These are phyloP conservation scores for Ectropis grisescens DNA, from an alignment of 1,140 invertebrate species.

Conservation along the genomic window DNA sequence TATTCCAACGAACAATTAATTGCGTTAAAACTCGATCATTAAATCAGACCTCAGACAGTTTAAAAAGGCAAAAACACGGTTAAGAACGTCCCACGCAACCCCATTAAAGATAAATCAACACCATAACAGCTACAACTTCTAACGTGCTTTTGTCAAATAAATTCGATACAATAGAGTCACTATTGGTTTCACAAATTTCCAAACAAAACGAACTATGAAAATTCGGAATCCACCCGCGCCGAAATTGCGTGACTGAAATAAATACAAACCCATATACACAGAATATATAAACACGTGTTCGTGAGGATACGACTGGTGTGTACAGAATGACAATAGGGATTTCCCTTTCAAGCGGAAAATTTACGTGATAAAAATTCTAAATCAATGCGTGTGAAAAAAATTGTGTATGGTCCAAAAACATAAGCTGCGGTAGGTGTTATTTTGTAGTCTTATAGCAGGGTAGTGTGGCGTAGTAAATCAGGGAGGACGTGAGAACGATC, in stretches of 20 bases:
- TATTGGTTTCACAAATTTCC: conserved; percentile 19
- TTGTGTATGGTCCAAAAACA: conserved; percentile 57
- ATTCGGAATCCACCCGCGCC: conserved; percentile 43
- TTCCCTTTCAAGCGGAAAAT: conserved; percentile 66
- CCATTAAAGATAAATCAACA: conserved; percentile 14
- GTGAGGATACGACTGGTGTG: conserved; percentile 49
- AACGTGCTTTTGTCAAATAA: conserved; percentile 34
- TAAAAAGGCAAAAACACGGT: too few species aligned
- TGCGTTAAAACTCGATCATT: too few species aligned
- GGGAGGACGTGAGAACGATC: conserved; percentile 56
- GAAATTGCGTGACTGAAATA: conserved; percentile 63
- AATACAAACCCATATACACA: conserved; percentile 36
- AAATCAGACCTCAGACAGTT: too few species aligned
- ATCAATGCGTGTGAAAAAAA: conserved; percentile 64
- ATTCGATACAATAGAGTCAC: conserved; percentile 36
- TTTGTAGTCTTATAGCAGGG: conserved; percentile 51
- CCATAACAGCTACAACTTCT: conserved; percentile 6
- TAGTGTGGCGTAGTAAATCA: conserved; percentile 55
- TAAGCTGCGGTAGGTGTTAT: conserved; percentile 64
- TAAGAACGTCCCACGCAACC: conserved; percentile 7
- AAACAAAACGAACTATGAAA: conserved; percentile 25
- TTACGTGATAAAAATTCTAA: conserved; percentile 68
- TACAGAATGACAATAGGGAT: conserved; percentile 58
- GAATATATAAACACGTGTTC: conserved; percentile 58
- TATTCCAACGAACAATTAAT: too few species aligned